A percentile compares a stretch with the other conserved stretches of the same genome.
Evolutionary conservation across 2,113 vertebrate genomes (phyloP).

Genomic region (Trinectes maculatus): DNA sequence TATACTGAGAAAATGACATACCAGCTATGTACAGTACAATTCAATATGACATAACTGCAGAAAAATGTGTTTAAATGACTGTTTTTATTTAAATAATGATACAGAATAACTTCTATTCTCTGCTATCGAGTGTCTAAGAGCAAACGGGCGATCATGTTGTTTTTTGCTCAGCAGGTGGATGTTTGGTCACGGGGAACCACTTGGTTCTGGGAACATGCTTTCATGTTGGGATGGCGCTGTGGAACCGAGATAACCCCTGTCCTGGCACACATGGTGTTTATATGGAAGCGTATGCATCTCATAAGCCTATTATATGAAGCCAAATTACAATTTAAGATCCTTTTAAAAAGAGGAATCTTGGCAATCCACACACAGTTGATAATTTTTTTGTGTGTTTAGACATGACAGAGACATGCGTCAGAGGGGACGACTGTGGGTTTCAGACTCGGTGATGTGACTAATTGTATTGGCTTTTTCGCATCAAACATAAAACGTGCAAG

Average conservation of each 20-base stretch:
- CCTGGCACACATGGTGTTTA: constrained; percentile 34
- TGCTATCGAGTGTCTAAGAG: constrained; percentile 34
- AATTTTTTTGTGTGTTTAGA: constrained; percentile 19
- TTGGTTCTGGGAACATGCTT: constrained; percentile 50
- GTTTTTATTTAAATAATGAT: no score
- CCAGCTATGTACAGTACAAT: no score
- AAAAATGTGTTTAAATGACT: no score
- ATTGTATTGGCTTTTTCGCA: constrained; percentile 42
- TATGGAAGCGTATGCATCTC: constrained; percentile 43
- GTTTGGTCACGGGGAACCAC: constrained; percentile 59
- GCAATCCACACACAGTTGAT: constrained; percentile 26
- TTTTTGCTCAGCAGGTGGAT: constrained; percentile 53
- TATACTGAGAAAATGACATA: no score
- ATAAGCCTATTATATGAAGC: constrained; percentile 66
- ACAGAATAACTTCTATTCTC: no score
- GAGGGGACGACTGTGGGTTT: constrained; percentile 33
- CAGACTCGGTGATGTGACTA: constrained; percentile 33
- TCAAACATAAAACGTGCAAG: constrained; percentile 30
- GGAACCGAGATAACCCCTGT: constrained; percentile 55
- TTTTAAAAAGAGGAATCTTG: constrained; percentile 39
- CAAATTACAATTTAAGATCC: constrained; percentile 55
- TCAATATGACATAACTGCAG: no score
- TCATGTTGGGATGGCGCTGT: constrained; percentile 45
- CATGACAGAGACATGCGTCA: neutral
- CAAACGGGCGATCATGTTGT: constrained; percentile 51